Base-by-base conservation (phyloP, 2,113 vertebrate genomes). In the Serilophus lunatus region DNA sequence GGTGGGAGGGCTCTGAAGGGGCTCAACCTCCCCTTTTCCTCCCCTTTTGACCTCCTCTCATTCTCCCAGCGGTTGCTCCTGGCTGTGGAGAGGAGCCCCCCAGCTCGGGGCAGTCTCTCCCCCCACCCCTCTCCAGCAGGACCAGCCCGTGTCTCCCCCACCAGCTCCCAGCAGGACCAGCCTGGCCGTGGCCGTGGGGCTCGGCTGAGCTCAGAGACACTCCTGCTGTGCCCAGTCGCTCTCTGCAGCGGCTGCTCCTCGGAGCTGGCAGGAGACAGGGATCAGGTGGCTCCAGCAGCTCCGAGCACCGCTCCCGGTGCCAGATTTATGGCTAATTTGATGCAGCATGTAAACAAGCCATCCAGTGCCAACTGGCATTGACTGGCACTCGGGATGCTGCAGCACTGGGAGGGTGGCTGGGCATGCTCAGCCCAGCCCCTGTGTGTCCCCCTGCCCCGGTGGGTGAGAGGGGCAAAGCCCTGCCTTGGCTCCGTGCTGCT, bases 261-360 rank as follows among this genome's bases (percentile, higher is more conserved):
- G 14, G 33, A 50, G 64, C 77, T 78, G 74, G 71, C 87, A 65
- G 74, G 57, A 45, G 38, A 12, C 38, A 44, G 50, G 87, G 84
- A 82, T 86, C 88, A 82, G 90, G 74, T 77, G 88, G 85, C 75
- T 95, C 86, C n/a, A 26, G 17, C 76, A 36, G 93, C 86, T 90
- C 92, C 2, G 23, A 79, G 86, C 47, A 26, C 45, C 3, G 24
- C 53, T 59, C 44, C 13, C 47, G 11, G 77, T 81, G 92, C 86
- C 90, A 94, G 82, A 83, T 82, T 80, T 82, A 66, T 47, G 26
- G 81, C 90, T 82, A 65, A 92, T 91, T 88, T 93, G 69, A 92
- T 82, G 70, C 80, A 47, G 53, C 38, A 20, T 92, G 72, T 96
- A 84, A 96, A 96, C 92, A 96, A 70, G 75, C 50, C 10, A 40